phyloP scores from a whole-genome alignment of 2,113 vertebrate species.

The Progne subis region DNA sequence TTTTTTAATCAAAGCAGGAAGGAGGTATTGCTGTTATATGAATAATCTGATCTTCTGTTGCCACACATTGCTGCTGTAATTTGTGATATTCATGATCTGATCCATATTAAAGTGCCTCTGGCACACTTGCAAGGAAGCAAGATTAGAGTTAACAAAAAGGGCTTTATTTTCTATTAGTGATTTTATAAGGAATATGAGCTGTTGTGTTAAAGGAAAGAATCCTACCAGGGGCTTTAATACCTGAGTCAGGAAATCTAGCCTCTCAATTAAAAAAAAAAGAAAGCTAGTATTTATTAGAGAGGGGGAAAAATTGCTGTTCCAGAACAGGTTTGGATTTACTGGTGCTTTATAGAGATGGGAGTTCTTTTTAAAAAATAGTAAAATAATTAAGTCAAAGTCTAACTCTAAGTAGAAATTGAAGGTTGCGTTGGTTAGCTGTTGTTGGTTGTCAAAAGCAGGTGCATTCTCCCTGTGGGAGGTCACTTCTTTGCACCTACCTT shows the following conservation, averaged over 20 bases:
- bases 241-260: background rate
- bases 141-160: conserved; percentile 23
- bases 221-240: background rate
- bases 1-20: background rate
- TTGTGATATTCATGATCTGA: conserved; percentile 11
- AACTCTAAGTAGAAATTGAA: background rate
- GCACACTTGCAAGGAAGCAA: background rate
- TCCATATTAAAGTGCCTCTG: conserved; percentile 20
- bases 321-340: background rate
- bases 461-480: background rate
- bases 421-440: background rate
- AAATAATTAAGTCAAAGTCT: background rate
- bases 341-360: background rate
- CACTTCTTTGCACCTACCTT: background rate
- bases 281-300: background rate
- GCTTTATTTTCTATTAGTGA: conserved; percentile 51
- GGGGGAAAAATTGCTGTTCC: background rate
- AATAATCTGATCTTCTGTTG: conserved; percentile 3
- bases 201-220: background rate
- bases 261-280: background rate
- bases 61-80: background rate
- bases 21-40: background rate
- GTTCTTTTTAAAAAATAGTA: background rate
- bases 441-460: background rate
- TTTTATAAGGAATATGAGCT: conserved; percentile 22